Conservation (phyloP, 1,140 invertebrate species). For the Drosophila insularis region DNA sequence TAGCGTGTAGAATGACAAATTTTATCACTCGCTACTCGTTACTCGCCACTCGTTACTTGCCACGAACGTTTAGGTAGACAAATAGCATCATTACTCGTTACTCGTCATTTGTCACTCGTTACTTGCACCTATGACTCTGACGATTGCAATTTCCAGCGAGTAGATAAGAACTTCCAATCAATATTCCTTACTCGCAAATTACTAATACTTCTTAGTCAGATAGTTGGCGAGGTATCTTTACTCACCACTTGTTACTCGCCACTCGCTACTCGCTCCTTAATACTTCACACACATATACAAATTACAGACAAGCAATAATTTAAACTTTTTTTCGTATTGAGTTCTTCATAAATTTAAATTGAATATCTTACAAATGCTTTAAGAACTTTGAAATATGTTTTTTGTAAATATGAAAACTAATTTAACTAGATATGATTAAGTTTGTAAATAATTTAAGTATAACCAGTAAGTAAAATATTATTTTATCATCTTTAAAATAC, state of each 20-base stretch:
- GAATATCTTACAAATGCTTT: conserved; percentile 61
- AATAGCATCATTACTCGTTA: neutral
- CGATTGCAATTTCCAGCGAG: neutral
- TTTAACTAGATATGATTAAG: conserved; percentile 57
- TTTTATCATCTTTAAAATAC: conserved; percentile 56
- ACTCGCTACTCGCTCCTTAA: conserved; percentile 9
- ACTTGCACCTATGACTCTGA: too few relatives aligned
- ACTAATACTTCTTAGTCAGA: neutral
- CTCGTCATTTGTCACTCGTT: too few relatives aligned
- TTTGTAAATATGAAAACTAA: conserved; percentile 58
- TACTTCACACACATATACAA: conserved; percentile 21
- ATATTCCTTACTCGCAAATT: neutral
- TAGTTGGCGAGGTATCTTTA: neutral
- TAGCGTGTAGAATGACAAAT: neutral
- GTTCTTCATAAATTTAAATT: conserved; percentile 30
- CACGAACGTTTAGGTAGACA: too few relatives aligned
- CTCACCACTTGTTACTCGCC: conserved; percentile 1
- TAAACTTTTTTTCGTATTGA: conserved; percentile 5
- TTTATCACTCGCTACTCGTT: neutral
- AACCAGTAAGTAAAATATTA: conserved; percentile 14
- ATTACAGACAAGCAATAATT: conserved; percentile 16
- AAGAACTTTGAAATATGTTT: conserved; percentile 43
- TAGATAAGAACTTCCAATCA: neutral
- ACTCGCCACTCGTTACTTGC: neutral
- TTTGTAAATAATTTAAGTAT: conserved; percentile 32